Base-by-base conservation (phyloP, 2,888 invertebrate species). In the Harpalus rubripes region DNA sequence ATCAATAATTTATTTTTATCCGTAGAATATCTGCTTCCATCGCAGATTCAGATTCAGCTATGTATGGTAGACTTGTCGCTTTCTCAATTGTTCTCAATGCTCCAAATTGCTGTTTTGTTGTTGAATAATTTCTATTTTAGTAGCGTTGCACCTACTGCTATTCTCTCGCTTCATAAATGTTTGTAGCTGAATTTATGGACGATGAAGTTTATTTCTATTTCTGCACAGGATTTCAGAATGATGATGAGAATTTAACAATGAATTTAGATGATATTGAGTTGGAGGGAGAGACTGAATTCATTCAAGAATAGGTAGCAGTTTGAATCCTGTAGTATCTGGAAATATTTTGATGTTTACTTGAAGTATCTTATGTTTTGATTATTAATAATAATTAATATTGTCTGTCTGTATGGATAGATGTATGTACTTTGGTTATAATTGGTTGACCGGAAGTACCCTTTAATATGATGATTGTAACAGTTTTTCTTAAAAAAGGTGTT, bases 1-100 rank as follows among this genome's bases (percentile, higher is more conserved):
- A 74, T 74, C 72, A 74, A 74, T 74, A 74, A 74, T 74, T 41
- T 41, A 74, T 74, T 74, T 74, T 74, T 74, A 74, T 74, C 72
- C 41, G 16, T 44, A 18, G 72, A 44, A 74, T 74, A 74, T 74
- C 44, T 44, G 16, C 72, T 44, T 52, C 18, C 72, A 44, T 44
- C 16, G 68, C 68, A 65, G 4, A 63, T 63, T 63, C 63, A 63
- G 15, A 32, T 52, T 12, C 12, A 59, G n/a, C n/a, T 59, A 18
- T 59, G 59, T 12, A 8, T 12, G 22, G 15, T 12, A n/a, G 18
- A 65, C 63, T 18, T 39, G 68, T 68, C 68, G 32, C 68, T 68
- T 63, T 63, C 63, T 26, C 10, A 12, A 52, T 52, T 52, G 44
- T 52, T 52, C 44, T 12, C 32, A 32, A 12, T 26, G 18, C 63